Base-by-base conservation (phyloP, 2,888 invertebrate species). In the Philereme transversata region DNA sequence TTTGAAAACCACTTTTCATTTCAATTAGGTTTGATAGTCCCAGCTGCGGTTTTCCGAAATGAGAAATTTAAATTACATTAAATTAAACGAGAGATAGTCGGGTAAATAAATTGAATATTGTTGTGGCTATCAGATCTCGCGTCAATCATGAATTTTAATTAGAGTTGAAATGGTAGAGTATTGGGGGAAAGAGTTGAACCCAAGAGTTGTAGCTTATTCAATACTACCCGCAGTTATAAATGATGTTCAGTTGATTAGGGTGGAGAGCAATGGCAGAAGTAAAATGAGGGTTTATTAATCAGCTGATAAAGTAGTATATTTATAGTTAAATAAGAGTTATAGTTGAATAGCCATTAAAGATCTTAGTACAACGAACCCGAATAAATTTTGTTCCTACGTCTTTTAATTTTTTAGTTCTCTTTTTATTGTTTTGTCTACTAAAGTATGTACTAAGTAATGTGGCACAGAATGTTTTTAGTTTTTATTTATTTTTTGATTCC, bases 91-190 rank as follows among this genome's bases (percentile, higher is more conserved):
- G 58, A 45, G 52, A 52, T 55, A 48, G 57, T 53, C 56, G 51
- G 52, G 48, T 62, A 66, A 69, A 68, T 69, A 64, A 65, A 68
- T 65, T 62, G 64, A 61, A 61, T 57, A 68, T 64, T 66, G 65
- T 44, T 59, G 47, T 51, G 35, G 53, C 43, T 54, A 52, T 57
- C 63, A 33, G 57, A 60, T 64, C 36, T 41, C 36, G 40, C 57
- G 64, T 64, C 64, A 57, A 64, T 64, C 60, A 60, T 33, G 10
- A 40, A 49, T 54, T 64, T 60, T 57, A 60, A 64, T 57, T 64
- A 60, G 47, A n/a, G 9, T 51, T 49, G 54, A 22, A 56, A 58
- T 62, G 10, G 33, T 40, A 10, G 44, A 44, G 48, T 41, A 44
- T 53, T 33, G n/a, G 7, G 53, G 56, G 47, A 47, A 57, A 41